Evolutionary conservation across 2,888 invertebrate genomes (phyloP), one percentile per base, ranked within the genome.

Genomic region (Brachylomia viminalis): DNA sequence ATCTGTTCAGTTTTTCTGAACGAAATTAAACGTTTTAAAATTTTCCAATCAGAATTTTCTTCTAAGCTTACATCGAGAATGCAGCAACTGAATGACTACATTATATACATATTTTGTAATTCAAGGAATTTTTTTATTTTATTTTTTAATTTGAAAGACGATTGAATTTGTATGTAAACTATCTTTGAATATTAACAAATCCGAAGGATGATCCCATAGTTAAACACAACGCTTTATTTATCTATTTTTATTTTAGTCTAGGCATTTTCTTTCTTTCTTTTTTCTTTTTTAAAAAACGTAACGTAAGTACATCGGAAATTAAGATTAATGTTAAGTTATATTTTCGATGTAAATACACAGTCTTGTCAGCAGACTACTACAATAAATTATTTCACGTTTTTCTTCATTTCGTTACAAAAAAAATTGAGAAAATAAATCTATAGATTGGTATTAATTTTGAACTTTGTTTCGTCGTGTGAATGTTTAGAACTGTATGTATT

Each of bases 251-350:
- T 65, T 66, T 69, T n/a, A 23, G 56, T 65, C 56, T 67, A 47
- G 45, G 38, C n/a, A 61, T 80, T 83, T n/a, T n/a, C n/a, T n/a
- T n/a, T n/a, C n/a, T n/a, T n/a, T n/a, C n/a, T n/a, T n/a, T n/a
- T n/a, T n/a, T n/a, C n/a, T n/a, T n/a, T n/a, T n/a, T n/a, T n/a
- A n/a, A n/a, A n/a, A n/a, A n/a, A n/a, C n/a, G n/a, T n/a, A n/a
- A 72, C 75, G 54, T 76, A 64, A 38, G 30, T 47, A n/a, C 49
- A 66, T 73, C 7, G 61, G 76, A 84, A 84, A 80, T 66, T 42
- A 61, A 76, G 27, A 68, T 73, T 59, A 70, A 70, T 70, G 6
- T 0, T 17, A 61, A 61, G 17, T 45, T 58, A 64, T 23, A 45
- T 59, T 62, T 66, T 70, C 47, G n/a, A 70, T 54, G 65, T 13